Percentiles rank a stretch among this genome's conserved stretches.
phyloP scores from a whole-genome alignment of 2,113 vertebrate genomes.

The Thryonomys swinderianus region DNA sequence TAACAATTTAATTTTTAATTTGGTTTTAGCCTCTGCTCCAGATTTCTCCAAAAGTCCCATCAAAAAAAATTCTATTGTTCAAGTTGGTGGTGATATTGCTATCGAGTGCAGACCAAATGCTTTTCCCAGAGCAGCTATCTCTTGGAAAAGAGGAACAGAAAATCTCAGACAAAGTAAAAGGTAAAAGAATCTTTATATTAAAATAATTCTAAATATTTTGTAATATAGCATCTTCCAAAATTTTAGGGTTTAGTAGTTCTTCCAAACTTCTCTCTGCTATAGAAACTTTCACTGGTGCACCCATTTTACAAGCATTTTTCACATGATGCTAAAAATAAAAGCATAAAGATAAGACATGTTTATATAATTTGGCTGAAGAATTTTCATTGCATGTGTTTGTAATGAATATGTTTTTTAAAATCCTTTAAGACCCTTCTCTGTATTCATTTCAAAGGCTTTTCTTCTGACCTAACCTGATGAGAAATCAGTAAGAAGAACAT shows the following conservation, averaged over 20 bases:
- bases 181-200: conserved; percentile 74
- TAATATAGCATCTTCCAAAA: background rate
- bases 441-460: conserved; percentile 39
- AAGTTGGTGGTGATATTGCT: conserved; percentile 89
- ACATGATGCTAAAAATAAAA: background rate
- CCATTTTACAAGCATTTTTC: no score
- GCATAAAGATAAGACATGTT: background rate
- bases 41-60: conserved; percentile 91
- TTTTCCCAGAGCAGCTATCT: conserved; percentile 90
- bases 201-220: background rate
- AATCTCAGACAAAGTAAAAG: conserved; percentile 87
- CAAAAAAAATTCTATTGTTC: conserved; percentile 89
- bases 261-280: background rate
- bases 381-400: background rate
- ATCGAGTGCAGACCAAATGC: conserved; percentile 90
- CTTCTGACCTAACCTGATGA: conserved; percentile 5
- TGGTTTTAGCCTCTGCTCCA: conserved; percentile 89
- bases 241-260: background rate
- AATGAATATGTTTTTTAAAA: conserved; percentile 17
- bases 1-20: conserved; percentile 2
- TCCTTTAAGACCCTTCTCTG: conserved; percentile 33
- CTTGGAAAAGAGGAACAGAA: conserved; percentile 90
- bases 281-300: background rate
- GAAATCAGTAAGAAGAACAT: conserved; percentile 45
- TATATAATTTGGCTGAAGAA: background rate